Evolutionary conservation across 2,888 invertebrate species (phyloP).

Genomic region (Acronicta alni): DNA sequence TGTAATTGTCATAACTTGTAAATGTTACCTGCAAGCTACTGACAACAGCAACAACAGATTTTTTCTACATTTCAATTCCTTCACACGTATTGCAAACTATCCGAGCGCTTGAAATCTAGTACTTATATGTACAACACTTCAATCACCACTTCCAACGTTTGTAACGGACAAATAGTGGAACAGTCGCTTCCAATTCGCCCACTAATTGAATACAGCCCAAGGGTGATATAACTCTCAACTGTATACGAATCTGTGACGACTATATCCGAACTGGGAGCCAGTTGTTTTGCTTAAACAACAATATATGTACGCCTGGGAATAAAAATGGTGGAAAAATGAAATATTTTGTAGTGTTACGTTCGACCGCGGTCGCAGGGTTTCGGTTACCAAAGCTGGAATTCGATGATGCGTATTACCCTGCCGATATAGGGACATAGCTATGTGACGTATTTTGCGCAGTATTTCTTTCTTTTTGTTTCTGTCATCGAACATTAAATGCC

Average conservation of each 20-base stretch:
- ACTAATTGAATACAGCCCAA: constrained; percentile 74
- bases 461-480: neutral
- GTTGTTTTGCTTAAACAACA: constrained; percentile 74
- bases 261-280: constrained; percentile 67
- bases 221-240: constrained; percentile 68
- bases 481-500: neutral
- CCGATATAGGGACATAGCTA: constrained; percentile 8
- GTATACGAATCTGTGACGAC: constrained; percentile 64
- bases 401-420: constrained; percentile 10
- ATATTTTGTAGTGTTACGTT: constrained; percentile 43
- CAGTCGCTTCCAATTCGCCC: constrained; percentile 47
- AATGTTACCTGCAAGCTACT: too few relatives aligned
- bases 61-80: constrained; percentile 27
- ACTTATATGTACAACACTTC: constrained; percentile 40
- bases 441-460: neutral
- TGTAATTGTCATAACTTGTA: too few relatives aligned
- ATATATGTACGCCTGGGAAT: constrained; percentile 69
- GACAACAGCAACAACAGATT: constrained; percentile 14
- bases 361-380: constrained; percentile 17
- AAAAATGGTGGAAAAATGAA: constrained; percentile 50
- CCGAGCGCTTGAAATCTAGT: constrained; percentile 29
- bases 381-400: constrained; percentile 29
- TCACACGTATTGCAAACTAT: constrained; percentile 38
- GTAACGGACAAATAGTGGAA: constrained; percentile 51
- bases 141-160: constrained; percentile 55